Evolutionary conservation across 2,888 invertebrate species (phyloP).

Genomic region (Eristalis tenax): DNA sequence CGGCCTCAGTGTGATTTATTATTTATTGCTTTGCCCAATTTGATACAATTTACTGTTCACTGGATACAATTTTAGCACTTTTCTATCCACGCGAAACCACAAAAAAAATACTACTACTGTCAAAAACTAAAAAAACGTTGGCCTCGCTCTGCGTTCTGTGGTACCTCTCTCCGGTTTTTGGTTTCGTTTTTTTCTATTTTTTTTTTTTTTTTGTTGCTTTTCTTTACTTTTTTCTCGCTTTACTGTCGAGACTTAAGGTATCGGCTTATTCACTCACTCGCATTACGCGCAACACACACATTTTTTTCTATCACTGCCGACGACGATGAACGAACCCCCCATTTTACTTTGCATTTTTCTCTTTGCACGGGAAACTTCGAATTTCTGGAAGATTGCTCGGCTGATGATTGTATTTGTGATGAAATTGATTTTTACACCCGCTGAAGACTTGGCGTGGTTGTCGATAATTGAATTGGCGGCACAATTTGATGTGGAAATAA

Average conservation of each 20-base stretch:
- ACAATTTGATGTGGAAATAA: conserved; percentile 57
- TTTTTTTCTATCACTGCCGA: conserved; percentile 61
- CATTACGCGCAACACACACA: conserved; percentile 59
- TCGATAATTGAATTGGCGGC: conserved; percentile 30
- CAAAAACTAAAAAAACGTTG: conserved; percentile 67
- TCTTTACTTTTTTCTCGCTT: conserved; percentile 18
- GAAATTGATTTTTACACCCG: conserved; percentile 17
- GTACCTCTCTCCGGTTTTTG: conserved; percentile 56
- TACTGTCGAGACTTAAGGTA: not conserved
- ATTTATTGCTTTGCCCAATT: conserved; percentile 31
- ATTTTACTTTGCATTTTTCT: conserved; percentile 65
- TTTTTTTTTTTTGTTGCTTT: not conserved
- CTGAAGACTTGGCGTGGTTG: not conserved
- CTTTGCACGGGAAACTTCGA: conserved; percentile 18
- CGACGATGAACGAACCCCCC: conserved; percentile 65
- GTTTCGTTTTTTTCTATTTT: not conserved
- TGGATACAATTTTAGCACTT: conserved; percentile 30
- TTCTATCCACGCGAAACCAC: conserved; percentile 66
- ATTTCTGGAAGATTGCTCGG: conserved; percentile 9
- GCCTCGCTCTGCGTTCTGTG: conserved; percentile 64
- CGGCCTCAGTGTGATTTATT: conserved; percentile 8
- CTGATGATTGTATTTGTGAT: conserved; percentile 14
- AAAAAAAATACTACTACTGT: conserved; percentile 65
- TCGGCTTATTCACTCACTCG: conserved; percentile 49
- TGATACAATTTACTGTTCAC: conserved; percentile 33